These are phyloP conservation scores for Spodoptera littoralis DNA, from an alignment of 2,888 invertebrate genomes.

Conservation along the genomic window DNA sequence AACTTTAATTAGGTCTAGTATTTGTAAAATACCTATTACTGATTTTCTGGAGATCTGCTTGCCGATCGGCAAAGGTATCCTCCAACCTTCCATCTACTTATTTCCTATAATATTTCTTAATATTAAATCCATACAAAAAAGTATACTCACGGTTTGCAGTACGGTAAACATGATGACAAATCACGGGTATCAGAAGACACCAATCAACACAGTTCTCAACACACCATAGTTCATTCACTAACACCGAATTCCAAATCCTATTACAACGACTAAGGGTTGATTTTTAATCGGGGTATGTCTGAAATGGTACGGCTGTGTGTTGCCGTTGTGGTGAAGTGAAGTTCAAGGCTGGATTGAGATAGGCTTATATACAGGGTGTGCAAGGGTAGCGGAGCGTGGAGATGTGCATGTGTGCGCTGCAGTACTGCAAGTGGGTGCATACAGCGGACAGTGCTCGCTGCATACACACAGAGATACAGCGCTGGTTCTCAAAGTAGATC, in stretches of 20 bases:
- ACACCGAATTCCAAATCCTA: slow-evolving; percentile 60
- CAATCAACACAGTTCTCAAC: slow-evolving; percentile 70
- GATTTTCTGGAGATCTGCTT: too few species aligned
- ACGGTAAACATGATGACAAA: slow-evolving; percentile 72
- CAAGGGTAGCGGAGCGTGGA: slow-evolving; percentile 84
- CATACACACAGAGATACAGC: slow-evolving; percentile 68
- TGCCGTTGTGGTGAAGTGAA: slow-evolving; percentile 81
- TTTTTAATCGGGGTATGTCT: slow-evolving; percentile 33
- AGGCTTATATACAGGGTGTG: slow-evolving; percentile 87
- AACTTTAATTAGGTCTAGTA: too few species aligned
- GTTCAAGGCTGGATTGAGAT: slow-evolving; percentile 84
- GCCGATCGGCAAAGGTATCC: too few species aligned
- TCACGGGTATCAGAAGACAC: slow-evolving; percentile 67
- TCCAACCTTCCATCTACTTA: too few species aligned
- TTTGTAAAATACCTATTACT: too few species aligned
- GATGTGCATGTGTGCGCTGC: slow-evolving; percentile 66
- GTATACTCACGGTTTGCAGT: slow-evolving; percentile 77
- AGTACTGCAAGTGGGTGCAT: slow-evolving; percentile 60
- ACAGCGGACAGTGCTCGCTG: slow-evolving; percentile 34
- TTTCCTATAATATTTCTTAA: too few species aligned
- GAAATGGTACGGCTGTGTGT: slow-evolving; percentile 50
- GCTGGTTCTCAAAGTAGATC: slow-evolving; percentile 39
- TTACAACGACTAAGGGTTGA: slow-evolving; percentile 43
- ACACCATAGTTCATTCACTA: slow-evolving; percentile 65
- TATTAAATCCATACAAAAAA: not conserved